phyloP scores from a whole-genome alignment of 2,113 vertebrate species.

The Nerophis lumbriciformis region DNA sequence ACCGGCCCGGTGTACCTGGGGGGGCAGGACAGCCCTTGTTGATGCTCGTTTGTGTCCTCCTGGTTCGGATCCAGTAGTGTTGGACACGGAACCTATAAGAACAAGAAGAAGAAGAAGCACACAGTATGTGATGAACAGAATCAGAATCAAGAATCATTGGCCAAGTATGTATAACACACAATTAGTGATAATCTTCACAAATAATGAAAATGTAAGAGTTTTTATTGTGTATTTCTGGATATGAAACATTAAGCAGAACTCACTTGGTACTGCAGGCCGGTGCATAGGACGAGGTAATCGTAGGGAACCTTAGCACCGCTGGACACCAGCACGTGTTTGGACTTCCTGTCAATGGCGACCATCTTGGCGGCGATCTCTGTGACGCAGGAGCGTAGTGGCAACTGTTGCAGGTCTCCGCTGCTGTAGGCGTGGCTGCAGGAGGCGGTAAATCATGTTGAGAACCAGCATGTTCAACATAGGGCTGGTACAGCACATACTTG shows the following conservation, averaged over 20 bases:
- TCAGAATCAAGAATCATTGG: no score
- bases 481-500: conserved; percentile 37
- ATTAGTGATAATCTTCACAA: neutral
- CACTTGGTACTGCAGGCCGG: conserved; percentile 87
- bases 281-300: conserved; percentile 87
- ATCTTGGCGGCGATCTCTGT: conserved; percentile 81
- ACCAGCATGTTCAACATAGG: neutral
- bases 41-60: conserved; percentile 52
- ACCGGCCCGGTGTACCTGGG: conserved; percentile 45
- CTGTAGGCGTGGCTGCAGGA: conserved; percentile 80
- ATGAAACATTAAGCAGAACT: conserved; percentile 11
- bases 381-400: conserved; percentile 80
- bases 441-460: neutral
- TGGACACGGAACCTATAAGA: conserved; percentile 58
- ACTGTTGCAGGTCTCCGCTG: conserved; percentile 75
- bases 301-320: conserved; percentile 70
- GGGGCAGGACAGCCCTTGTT: neutral
- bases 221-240: neutral
- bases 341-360: conserved; percentile 80
- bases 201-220: neutral
- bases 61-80: conserved; percentile 54
- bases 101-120: neutral
- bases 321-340: conserved; percentile 78
- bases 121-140: no score
- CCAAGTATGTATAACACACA: no score